Evolutionary conservation across 2,888 invertebrate genomes (phyloP).

Genomic region (Sarcophaga rosellei): DNA sequence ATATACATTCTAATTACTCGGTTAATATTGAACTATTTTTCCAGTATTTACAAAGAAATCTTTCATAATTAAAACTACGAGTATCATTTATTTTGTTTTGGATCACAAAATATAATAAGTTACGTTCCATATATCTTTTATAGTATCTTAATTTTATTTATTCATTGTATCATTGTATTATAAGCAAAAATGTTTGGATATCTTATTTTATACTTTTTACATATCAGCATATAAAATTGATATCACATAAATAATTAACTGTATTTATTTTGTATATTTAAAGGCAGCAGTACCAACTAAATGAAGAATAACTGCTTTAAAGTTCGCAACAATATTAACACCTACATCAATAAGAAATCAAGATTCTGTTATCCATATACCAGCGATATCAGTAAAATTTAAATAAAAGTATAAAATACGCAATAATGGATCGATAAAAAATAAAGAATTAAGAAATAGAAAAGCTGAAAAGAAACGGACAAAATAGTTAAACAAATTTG

Average conservation of each 20-base stretch:
- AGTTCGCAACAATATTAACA: slow-evolving; percentile 15
- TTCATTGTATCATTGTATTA: too few relatives aligned
- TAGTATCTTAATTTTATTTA: too few relatives aligned
- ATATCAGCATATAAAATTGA: too few relatives aligned
- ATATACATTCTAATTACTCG: too few relatives aligned
- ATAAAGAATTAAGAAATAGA: slow-evolving; percentile 29
- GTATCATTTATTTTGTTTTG: too few relatives aligned
- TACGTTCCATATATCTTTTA: too few relatives aligned
- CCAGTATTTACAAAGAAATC: too few relatives aligned
- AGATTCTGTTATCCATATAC: slow-evolving; percentile 6
- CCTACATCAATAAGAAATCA: slow-evolving; percentile 17
- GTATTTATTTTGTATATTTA: slow-evolving; percentile 48
- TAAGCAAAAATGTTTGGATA: too few relatives aligned
- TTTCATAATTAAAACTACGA: too few relatives aligned
- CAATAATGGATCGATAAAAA: slow-evolving; percentile 51
- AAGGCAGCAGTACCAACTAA: slow-evolving; percentile 45
- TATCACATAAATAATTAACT: background rate
- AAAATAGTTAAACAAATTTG: background rate
- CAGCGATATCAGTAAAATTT: slow-evolving; percentile 7
- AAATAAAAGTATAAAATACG: slow-evolving; percentile 3
- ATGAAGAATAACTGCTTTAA: slow-evolving; percentile 2
- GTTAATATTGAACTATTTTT: too few relatives aligned
- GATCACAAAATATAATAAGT: too few relatives aligned
- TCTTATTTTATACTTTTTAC: too few relatives aligned
- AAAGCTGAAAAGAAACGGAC: background rate